Base-by-base conservation (phyloP, 1,140 invertebrate genomes). In the Pogonognathellus flavescens region DNA sequence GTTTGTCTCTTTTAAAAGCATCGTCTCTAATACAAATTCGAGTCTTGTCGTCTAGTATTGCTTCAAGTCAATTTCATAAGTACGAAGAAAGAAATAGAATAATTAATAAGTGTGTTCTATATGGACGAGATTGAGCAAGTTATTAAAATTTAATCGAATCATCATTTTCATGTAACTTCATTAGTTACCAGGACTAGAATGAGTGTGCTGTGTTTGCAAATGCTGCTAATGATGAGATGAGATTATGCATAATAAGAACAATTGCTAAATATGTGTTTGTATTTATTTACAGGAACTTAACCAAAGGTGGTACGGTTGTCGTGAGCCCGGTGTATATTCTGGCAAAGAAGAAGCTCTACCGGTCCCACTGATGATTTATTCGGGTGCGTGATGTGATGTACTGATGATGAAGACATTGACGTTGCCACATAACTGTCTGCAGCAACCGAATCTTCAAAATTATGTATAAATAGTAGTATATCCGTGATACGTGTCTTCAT, bases 271-370 rank as follows among this genome's bases (percentile, higher is more conserved):
- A 7, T n/a, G n/a, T n/a, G 88, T 89, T 88, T 89, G 88, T 89
- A 87, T 88, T 72, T 92, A 82, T 85, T 91, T 91, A 81, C 91
- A 95, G 95, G 93, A 96, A 96, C 90, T 91, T 96, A 87, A 94
- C 95, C 83, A 93, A 94, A 91, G 93, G 94, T 90, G 94, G 94
- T 89, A 95, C 95, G 84, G 94, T 96, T 89, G 94, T 96, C 90
- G 94, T 97, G 90, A 95, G 95, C 92, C 94, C 94, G 88, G 94
- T 94, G 89, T 97, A 96, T 91, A 94, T 93, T 86, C 91, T 96
- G 91, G 94, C 94, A 89, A 97, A 96, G 92, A 96, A 95, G 91
- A 96, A 96, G 91, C 92, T 97, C 66, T 97, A 96, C 92, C 92
- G 95, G 90, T 94, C 90, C 70, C 86, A 86, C 72, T 88, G 70